Percentiles rank a stretch among this genome's conserved stretches.
These are phyloP conservation scores for Cinclus mexicanus DNA, from an alignment of 2,113 vertebrate genomes.

Conservation along the genomic window DNA sequence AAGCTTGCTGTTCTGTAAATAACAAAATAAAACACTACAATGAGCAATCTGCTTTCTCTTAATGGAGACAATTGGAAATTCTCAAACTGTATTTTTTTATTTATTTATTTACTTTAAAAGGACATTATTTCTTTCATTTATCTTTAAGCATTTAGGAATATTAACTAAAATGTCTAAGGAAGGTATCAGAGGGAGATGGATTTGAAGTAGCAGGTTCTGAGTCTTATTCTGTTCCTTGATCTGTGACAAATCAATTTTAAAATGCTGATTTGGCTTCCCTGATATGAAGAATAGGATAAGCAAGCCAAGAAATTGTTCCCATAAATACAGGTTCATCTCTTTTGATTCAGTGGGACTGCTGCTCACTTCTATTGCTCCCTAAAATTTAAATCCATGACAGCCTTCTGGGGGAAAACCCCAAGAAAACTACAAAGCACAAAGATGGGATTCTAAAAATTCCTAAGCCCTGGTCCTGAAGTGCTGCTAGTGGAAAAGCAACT, in stretches of 20 bases:
- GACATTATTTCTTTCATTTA: not conserved
- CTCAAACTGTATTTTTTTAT: not conserved
- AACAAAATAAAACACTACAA: not conserved
- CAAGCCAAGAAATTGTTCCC: not conserved
- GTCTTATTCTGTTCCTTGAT: not conserved
- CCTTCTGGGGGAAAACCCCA: fast-evolving
- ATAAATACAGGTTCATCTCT: not conserved
- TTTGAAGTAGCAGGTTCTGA: not conserved
- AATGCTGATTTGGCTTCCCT: not conserved
- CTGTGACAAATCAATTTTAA: not conserved
- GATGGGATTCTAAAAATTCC: not conserved
- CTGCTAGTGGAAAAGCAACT: not conserved
- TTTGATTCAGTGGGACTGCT: not conserved
- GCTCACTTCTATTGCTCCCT: not conserved
- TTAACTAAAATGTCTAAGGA: not conserved
- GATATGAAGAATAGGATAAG: not conserved
- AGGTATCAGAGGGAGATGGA: not conserved
- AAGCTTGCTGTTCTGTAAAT: conserved; percentile 3
- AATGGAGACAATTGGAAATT: not conserved
- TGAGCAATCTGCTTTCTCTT: not conserved
- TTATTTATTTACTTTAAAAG: not conserved
- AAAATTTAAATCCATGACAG: not conserved
- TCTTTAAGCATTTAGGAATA: not conserved
- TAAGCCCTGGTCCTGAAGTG: not conserved
- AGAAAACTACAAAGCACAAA: not conserved